Conservation (phyloP, 2,888 invertebrate species). For the Zaprionus bogoriensis region DNA sequence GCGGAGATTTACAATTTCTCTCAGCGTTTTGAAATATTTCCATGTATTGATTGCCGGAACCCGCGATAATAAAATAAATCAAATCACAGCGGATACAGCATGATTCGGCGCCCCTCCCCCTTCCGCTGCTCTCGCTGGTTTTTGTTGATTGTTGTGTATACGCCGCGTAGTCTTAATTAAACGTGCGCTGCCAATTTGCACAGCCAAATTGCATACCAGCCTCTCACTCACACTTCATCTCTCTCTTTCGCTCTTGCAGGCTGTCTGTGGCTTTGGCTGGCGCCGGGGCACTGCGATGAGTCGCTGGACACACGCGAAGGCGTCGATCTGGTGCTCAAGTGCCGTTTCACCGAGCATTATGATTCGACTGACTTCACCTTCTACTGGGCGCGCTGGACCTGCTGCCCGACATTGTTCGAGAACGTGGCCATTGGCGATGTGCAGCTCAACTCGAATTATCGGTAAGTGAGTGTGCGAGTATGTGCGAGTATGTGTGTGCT, state of each 20-base stretch:
- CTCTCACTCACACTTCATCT: neutral
- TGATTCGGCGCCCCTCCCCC: neutral
- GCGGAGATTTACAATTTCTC: conserved; percentile 70
- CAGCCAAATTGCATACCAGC: conserved; percentile 55
- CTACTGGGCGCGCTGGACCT: conserved; percentile 92
- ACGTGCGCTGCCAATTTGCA: conserved; percentile 59
- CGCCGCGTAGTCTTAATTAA: conserved; percentile 57
- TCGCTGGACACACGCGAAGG: conserved; percentile 92
- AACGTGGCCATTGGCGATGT: conserved; percentile 94
- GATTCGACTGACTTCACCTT: conserved; percentile 89
- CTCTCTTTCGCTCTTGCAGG: conserved; percentile 14
- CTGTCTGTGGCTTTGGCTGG: conserved; percentile 33
- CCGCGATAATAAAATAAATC: conserved; percentile 63
- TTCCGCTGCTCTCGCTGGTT: conserved; percentile 4
- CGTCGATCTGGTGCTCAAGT: conserved; percentile 92
- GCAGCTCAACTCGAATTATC: conserved; percentile 92
- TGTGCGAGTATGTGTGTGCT: conserved; percentile 1
- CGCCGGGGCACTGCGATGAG: conserved; percentile 68
- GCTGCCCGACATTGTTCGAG: conserved; percentile 90
- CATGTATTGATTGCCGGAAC: conserved; percentile 39
- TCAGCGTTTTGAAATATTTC: conserved; percentile 27
- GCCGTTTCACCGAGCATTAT: conserved; percentile 90
- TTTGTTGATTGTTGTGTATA: conserved; percentile 28
- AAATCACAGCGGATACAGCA: conserved; percentile 50
- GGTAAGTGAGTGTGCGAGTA: conserved; percentile 84